phyloP scores from a whole-genome alignment of 2,888 invertebrate genomes.

The Halictus quadricinctus region DNA sequence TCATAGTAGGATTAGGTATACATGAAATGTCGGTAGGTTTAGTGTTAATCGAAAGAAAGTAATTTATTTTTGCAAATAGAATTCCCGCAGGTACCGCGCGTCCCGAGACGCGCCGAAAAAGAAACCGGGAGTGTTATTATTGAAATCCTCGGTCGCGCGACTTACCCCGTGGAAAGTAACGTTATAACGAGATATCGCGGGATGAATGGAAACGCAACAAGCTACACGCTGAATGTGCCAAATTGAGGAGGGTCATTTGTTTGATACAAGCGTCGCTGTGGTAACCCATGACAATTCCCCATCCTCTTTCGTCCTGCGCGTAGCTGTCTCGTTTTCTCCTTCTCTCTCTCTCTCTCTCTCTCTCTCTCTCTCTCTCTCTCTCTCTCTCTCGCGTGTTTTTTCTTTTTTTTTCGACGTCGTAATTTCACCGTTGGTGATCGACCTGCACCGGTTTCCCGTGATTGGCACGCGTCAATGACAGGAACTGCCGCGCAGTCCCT shows the following conservation, averaged over 20 bases:
- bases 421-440: conserved; percentile 67
- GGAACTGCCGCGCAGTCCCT: conserved; percentile 18
- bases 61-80: too few species aligned
- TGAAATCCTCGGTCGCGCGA: not conserved
- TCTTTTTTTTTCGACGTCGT: conserved; percentile 34
- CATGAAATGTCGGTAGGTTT: too few species aligned
- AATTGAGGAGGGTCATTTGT: conserved; percentile 72
- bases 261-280: conserved; percentile 64
- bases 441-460: conserved; percentile 49
- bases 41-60: too few species aligned
- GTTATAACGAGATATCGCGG: conserved; percentile 66
- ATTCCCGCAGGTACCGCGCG: too few species aligned
- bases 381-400: too few species aligned
- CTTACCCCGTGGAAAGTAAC: conserved; percentile 38
- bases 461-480: conserved; percentile 68
- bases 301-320: conserved; percentile 33
- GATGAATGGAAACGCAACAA: conserved; percentile 78
- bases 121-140: not conserved
- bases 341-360: not conserved
- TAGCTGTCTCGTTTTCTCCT: conserved; percentile 2
- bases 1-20: too few species aligned
- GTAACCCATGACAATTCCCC: conserved; percentile 61
- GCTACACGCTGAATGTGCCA: conserved; percentile 76
- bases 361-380: not conserved
- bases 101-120: not conserved